These are phyloP conservation scores for Papilio demoleus DNA, from an alignment of 2,888 invertebrate species.

Conservation along the genomic window DNA sequence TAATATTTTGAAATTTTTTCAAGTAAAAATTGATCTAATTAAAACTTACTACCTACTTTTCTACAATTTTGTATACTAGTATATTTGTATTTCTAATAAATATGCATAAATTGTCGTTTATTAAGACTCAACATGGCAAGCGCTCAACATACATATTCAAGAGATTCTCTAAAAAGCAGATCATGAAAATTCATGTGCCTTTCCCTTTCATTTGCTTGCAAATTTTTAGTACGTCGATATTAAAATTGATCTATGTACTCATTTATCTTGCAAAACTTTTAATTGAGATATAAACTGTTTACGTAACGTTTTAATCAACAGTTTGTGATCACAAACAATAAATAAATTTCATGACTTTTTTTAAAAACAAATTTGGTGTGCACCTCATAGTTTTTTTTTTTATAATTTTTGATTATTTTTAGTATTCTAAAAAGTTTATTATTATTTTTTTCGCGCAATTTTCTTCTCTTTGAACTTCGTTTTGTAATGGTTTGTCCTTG, in stretches of 20 bases:
- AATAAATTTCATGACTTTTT: too few relatives aligned
- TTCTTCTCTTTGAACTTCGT: too few relatives aligned
- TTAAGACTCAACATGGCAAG: conserved; percentile 22
- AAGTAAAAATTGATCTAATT: background rate
- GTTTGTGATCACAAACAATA: too few relatives aligned
- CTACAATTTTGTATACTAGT: background rate
- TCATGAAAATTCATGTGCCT: conserved; percentile 32
- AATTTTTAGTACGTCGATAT: conserved; percentile 2
- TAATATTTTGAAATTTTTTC: background rate
- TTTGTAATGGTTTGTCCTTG: too few relatives aligned
- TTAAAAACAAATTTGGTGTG: too few relatives aligned
- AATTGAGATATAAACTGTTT: background rate
- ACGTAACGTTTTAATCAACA: too few relatives aligned
- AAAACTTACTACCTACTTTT: background rate
- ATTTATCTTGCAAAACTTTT: background rate
- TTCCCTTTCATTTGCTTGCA: conserved; percentile 27
- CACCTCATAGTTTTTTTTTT: too few relatives aligned
- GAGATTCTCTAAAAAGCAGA: conserved; percentile 21
- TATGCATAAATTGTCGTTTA: conserved; percentile 15
- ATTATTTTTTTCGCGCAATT: too few relatives aligned
- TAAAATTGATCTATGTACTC: background rate
- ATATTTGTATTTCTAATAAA: conserved; percentile 13
- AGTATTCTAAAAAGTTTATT: too few relatives aligned
- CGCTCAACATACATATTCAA: conserved; percentile 29
- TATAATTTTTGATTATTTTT: too few relatives aligned